Evolutionary conservation across 1,140 invertebrate genomes (phyloP).

Genomic region (Aricia agestis): DNA sequence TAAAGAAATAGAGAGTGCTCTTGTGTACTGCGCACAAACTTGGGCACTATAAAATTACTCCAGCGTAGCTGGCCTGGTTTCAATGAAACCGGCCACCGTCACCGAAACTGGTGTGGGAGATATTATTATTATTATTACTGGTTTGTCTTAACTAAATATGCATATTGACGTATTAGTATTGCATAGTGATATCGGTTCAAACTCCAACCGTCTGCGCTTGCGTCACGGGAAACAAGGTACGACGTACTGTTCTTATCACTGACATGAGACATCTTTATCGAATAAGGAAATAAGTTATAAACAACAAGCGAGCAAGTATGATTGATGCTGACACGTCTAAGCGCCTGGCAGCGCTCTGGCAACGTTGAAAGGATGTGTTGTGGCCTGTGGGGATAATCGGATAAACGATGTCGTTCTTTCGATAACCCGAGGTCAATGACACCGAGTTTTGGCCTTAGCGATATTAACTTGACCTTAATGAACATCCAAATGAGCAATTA

Average conservation of each 20-base stretch:
- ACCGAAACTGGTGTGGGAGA: too few species aligned
- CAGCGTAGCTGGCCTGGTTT: too few species aligned
- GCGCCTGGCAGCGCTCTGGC: slow-evolving; percentile 26
- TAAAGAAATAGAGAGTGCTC: too few species aligned
- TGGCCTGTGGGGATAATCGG: slow-evolving; percentile 64
- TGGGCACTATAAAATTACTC: too few species aligned
- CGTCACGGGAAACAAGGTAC: not conserved
- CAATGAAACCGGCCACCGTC: too few species aligned
- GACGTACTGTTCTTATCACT: slow-evolving; percentile 14
- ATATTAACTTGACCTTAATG: slow-evolving; percentile 1
- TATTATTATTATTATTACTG: too few species aligned
- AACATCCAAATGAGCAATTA: not conserved
- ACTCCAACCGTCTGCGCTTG: not conserved
- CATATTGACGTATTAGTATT: not conserved
- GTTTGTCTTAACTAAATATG: too few species aligned
- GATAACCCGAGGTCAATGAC: slow-evolving; percentile 48
- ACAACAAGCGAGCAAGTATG: slow-evolving; percentile 32
- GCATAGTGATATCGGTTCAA: not conserved
- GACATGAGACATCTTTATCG: slow-evolving; percentile 30
- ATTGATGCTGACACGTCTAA: slow-evolving; percentile 36
- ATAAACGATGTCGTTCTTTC: slow-evolving; percentile 68
- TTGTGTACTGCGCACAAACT: too few species aligned
- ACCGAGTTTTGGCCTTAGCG: slow-evolving; percentile 16
- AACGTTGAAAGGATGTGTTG: slow-evolving; percentile 61
- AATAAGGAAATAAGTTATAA: slow-evolving; percentile 40